A percentile compares a stretch with the other conserved stretches of the same genome.
These are phyloP conservation scores for Papilio polytes DNA, from an alignment of 1,140 invertebrate species.

Conservation along the genomic window DNA sequence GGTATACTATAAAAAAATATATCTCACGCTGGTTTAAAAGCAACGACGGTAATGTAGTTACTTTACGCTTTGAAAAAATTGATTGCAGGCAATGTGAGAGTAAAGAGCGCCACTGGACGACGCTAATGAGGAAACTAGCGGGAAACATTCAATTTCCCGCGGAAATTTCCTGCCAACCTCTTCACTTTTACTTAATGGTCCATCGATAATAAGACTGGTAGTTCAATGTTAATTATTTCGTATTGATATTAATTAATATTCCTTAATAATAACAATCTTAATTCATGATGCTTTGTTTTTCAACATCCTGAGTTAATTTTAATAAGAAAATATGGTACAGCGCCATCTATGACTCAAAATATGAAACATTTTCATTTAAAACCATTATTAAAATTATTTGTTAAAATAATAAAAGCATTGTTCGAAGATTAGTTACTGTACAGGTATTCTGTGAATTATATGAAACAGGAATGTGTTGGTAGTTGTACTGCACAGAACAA, in stretches of 20 bases:
- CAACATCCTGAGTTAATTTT: background rate
- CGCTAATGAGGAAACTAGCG: conserved; percentile 33
- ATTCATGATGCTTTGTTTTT: background rate
- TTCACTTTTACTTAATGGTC: background rate
- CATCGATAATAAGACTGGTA: background rate
- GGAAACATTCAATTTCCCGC: conserved; percentile 35
- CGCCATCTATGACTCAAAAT: background rate
- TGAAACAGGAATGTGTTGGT: background rate
- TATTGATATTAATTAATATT: background rate
- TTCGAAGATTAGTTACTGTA: background rate
- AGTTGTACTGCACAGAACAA: conserved; percentile 3
- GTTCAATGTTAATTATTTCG: background rate
- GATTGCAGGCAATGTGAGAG: background rate
- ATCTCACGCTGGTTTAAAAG: background rate
- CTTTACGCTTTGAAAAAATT: conserved; percentile 10
- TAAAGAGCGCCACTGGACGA: conserved; percentile 22
- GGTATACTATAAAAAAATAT: background rate
- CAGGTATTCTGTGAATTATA: conserved; percentile 6
- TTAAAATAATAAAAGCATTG: background rate
- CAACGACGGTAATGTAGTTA: background rate
- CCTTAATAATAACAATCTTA: background rate
- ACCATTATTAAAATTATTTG: too few relatives aligned
- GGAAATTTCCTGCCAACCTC: conserved; percentile 18
- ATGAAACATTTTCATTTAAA: too few relatives aligned
- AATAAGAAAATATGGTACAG: background rate